phyloP scores from a whole-genome alignment of 2,797 vertebrate species.

The Sebastes iracundus region DNA sequence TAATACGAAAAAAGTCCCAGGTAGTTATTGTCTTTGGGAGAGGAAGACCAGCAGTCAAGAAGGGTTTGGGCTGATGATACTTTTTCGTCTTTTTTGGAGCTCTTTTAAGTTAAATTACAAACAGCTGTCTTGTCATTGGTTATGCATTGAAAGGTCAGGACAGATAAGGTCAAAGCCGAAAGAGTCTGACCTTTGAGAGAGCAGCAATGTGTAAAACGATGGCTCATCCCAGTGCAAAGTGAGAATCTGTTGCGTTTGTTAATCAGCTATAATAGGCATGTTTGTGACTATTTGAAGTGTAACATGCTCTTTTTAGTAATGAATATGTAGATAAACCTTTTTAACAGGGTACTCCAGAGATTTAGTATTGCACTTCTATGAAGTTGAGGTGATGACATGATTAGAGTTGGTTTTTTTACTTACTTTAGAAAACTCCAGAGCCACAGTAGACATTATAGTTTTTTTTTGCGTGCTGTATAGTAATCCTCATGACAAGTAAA shows the following conservation, averaged over 20 bases:
- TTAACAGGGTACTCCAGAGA: background rate
- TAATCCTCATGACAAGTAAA: background rate
- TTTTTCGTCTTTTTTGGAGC: accelerated
- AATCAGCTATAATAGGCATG: background rate
- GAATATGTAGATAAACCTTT: background rate
- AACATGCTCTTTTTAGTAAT: background rate
- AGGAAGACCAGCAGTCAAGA: background rate
- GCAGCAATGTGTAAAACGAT: background rate
- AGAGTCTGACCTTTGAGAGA: background rate
- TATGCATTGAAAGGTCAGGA: background rate
- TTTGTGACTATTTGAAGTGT: background rate
- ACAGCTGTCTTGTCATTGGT: no score
- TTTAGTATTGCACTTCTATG: background rate
- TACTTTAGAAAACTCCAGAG: background rate
- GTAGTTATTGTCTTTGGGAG: background rate
- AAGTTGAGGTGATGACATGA: background rate
- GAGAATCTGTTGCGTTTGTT: background rate
- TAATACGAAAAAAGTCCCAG: background rate
- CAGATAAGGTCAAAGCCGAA: background rate
- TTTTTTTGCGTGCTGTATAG: background rate
- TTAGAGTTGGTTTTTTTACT: background rate
- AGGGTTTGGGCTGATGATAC: background rate
- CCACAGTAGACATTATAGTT: accelerated
- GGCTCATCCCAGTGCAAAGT: background rate
- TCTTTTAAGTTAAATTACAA: background rate